Conservation (phyloP, 2,113 vertebrate genomes). For the Charadrius vociferus region DNA sequence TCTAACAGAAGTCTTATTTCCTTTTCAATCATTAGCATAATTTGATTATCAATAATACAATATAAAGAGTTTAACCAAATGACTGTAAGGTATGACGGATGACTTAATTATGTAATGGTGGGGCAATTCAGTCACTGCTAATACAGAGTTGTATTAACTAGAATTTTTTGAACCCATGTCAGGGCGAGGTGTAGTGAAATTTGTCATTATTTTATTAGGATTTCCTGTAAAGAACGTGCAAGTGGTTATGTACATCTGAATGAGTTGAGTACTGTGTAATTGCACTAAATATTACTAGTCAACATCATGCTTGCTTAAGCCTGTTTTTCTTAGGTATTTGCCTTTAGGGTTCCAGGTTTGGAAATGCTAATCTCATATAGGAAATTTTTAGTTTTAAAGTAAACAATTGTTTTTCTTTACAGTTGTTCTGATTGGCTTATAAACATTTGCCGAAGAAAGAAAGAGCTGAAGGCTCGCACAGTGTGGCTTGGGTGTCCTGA, state of each 20-base stretch:
- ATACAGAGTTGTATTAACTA: no score
- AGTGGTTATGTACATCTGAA: neutral
- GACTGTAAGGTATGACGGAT: no score
- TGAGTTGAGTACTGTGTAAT: neutral
- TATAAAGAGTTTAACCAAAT: no score
- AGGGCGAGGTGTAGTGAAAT: neutral
- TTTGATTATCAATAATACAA: no score
- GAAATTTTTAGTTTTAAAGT: neutral
- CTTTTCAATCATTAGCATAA: no score
- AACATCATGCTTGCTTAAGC: neutral
- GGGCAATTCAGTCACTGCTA: no score
- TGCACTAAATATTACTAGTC: neutral
- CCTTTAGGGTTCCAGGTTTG: neutral
- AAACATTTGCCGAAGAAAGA: slow-evolving; percentile 86
- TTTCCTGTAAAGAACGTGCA: neutral
- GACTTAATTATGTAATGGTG: no score
- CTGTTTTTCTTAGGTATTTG: neutral
- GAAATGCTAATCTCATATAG: neutral
- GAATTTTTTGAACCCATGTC: neutral
- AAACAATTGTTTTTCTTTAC: slow-evolving; percentile 7
- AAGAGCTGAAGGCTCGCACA: slow-evolving; percentile 90
- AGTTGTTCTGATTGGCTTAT: slow-evolving; percentile 94
- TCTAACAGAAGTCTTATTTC: no score
- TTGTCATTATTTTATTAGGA: neutral
- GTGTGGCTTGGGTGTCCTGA: slow-evolving; percentile 97